phyloP scores from a whole-genome alignment of 2,888 invertebrate species.

The Gandaritis pyraliata region DNA sequence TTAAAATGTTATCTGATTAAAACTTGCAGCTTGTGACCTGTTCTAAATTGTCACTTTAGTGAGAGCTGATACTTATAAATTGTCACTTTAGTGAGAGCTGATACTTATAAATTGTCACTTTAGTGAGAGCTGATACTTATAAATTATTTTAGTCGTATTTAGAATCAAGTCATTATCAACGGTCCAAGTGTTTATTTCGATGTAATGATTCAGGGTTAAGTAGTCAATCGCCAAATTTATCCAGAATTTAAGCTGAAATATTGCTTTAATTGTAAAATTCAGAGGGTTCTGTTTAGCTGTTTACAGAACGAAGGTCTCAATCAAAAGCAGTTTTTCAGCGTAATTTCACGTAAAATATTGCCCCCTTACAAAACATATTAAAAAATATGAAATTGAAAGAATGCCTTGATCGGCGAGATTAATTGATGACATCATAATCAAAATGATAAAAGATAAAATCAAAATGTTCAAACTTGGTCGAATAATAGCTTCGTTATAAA shows the following conservation, averaged over 20 bases:
- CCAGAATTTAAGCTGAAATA: conserved; percentile 24
- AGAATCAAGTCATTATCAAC: conserved; percentile 71
- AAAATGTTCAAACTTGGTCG: conserved; percentile 57
- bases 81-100: conserved; percentile 45
- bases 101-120: conserved; percentile 40
- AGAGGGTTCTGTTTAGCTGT: background rate
- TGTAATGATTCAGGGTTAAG: conserved; percentile 57
- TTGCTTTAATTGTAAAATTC: conserved; percentile 23
- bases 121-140: conserved; percentile 45
- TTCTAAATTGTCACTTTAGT: conserved; percentile 38
- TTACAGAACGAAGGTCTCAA: background rate
- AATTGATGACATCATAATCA: conserved; percentile 62
- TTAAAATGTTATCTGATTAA: conserved; percentile 79
- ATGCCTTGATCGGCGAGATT: conserved; percentile 52
- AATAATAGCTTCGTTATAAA: conserved; percentile 54
- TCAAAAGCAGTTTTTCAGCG: conserved; percentile 44
- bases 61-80: conserved; percentile 39
- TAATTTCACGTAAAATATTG: conserved; percentile 25
- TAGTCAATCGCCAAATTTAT: conserved; percentile 58
- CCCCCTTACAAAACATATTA: conserved; percentile 73
- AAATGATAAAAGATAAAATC: conserved; percentile 66
- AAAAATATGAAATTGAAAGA: conserved; percentile 71
- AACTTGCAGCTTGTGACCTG: conserved; percentile 55
- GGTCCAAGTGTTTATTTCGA: conserved; percentile 62
- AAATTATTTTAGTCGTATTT: conserved; percentile 60